Percentiles rank a stretch among this genome's conserved stretches.
phyloP scores from a whole-genome alignment of 2,888 invertebrate species.

The Melinopterus prodromus region DNA sequence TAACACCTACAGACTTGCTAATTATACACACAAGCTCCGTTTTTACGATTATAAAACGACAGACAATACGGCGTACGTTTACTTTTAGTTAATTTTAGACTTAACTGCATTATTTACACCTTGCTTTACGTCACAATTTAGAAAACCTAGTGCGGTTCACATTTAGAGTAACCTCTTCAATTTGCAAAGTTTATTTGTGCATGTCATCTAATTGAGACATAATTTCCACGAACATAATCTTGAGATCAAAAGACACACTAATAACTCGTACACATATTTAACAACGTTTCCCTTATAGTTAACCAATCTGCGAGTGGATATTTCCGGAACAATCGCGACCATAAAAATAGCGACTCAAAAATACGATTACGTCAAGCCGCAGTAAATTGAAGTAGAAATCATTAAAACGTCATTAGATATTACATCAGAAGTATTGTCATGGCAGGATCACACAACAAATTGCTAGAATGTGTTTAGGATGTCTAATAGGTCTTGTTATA shows the following conservation, averaged over 20 bases:
- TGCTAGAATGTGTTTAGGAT: too few species aligned
- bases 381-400: background rate
- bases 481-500: background rate
- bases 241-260: background rate
- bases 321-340: background rate
- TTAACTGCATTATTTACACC: background rate
- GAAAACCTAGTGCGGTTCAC: background rate
- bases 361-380: background rate
- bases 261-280: background rate
- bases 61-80: background rate
- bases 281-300: background rate
- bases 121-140: background rate
- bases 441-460: background rate
- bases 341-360: background rate
- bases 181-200: background rate
- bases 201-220: background rate
- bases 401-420: background rate
- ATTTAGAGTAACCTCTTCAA: background rate
- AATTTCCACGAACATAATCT: background rate
- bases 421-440: background rate
- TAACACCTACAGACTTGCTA: background rate
- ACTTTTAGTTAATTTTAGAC: background rate
- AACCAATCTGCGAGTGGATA: background rate
- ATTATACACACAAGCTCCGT: background rate
- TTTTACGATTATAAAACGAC: background rate